Evolutionary conservation across 1,140 invertebrate species (phyloP), one percentile per base, ranked within the genome.

Genomic region (Drosophila pachea): DNA sequence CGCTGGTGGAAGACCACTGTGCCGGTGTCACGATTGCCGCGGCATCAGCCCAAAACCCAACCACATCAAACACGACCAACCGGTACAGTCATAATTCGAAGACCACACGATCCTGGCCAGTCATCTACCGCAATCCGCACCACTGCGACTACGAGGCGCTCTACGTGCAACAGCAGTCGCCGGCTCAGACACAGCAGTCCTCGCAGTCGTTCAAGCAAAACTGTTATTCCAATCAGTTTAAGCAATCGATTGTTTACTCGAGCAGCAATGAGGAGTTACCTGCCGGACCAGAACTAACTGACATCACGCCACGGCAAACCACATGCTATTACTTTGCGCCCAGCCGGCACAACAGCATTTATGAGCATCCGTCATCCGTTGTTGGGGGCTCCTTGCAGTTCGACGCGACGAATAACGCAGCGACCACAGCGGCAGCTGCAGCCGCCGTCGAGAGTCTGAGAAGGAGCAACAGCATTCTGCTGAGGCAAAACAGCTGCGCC

Each of bases 141-240:
- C 83, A 89, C 50, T 89, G 83, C 58, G 88, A 89, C 61, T 89
- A 89, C 88, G 88, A 89, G 68, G 81, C 87, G 4, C 69, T 89
- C 7, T 88, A 88, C 73, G 87, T 87, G n/a, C 76, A 89, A 33
- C 79, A 87, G 45, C 76, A 71, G 38, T 12, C 40, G 40, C 40
- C 69, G 53, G 48, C 82, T 38, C 45, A 50, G 7, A 12, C 50
- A 33, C 72, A 67, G 22, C 53, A 62, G 47, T 53, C 68, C 4
- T 64, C 68, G 49, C 74, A 74, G 29, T 74, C 67, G 38, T 88
- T 89, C 49, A 89, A 86, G 52, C 87, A 87, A 50, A 89, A 88
- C 68, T 89, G 87, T 35, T 88, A 88, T 59, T 88, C 87, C 31
- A 88, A 88, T 68, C 87, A 88, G 71, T 88, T 88, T 60, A 86